phyloP scores from a whole-genome alignment of 2,888 invertebrate genomes.

The Erannis defoliaria region DNA sequence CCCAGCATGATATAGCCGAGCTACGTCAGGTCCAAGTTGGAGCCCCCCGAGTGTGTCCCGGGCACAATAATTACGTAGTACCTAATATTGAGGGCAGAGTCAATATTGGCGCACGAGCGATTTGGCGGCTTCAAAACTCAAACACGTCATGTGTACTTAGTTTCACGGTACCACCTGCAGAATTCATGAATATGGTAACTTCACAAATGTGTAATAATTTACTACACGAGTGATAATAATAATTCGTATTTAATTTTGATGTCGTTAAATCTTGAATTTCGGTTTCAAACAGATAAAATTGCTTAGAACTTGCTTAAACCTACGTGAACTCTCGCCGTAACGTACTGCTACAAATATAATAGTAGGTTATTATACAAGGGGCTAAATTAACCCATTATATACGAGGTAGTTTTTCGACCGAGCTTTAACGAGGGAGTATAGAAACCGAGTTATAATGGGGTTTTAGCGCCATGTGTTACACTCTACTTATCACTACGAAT shows the following conservation, averaged over 20 bases:
- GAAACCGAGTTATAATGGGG: no score
- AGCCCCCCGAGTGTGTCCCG: not conserved
- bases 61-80: not conserved
- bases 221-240: not conserved
- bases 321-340: not conserved
- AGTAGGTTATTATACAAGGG: no score
- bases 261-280: no score
- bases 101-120: constrained; percentile 13
- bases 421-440: no score
- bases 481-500: no score
- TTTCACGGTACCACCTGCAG: not conserved
- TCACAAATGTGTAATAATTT: not conserved
- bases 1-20: not conserved
- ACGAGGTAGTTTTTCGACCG: no score
- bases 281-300: no score
- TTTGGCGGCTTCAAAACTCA: not conserved
- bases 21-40: not conserved
- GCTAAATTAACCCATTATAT: no score
- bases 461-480: no score
- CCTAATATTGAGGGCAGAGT: constrained; percentile 5
- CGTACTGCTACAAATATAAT: no score
- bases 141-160: constrained; percentile 5
- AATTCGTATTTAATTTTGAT: not conserved
- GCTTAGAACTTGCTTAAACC: not conserved
- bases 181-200: constrained; percentile 13